Base-by-base conservation (phyloP, 2,113 vertebrate genomes). In the Dasyprocta punctata region DNA sequence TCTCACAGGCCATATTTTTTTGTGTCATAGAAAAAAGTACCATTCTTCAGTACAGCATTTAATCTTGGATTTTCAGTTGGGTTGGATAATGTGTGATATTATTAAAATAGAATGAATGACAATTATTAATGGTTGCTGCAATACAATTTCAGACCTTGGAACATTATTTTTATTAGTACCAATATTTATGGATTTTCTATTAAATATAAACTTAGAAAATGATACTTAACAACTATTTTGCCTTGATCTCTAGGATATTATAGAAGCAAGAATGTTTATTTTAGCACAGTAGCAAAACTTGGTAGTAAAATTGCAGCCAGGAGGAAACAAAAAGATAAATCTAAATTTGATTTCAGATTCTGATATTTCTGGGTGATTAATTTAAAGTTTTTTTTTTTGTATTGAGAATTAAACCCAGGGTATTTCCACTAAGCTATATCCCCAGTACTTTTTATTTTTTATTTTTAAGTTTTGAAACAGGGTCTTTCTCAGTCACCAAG, bases 1-100 rank as follows among this genome's bases (percentile, higher is more conserved):
- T 80, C 26, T 95, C 38, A 86, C 30, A 86, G 41, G 82, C 9
- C 41, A 87, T 86, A 61, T 24, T 93, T 44, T 86, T 91, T 86
- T 47, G 56, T 65, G 47, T 28, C 44, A 5, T 71, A 73, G 12
- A 1, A 82, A 90, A 90, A 83, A 58, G 44, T 24, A 41, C 67
- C 47, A 26, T 90, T 88, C 56, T 89, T 95, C 60, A 54, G 33
- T 36, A 77, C 47, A 61, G 78, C 20, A 75, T 81, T 75, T 97
- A 92, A 77, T 49, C 33, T 38, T 60, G 22, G 52, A 41, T 94
- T 95, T 86, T 90, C 16, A 67, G 22, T 81, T 65, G 20, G 4
- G 17, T 54, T 94, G 36, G 22, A 65, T 6, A 86, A 13, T 91
- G 73, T 52, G 11, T 81, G 44, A 65, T 49, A 84, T 41, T 52